These are phyloP conservation scores for Drosophila trapezifrons DNA, from an alignment of 1,140 invertebrate species.

Conservation along the genomic window DNA sequence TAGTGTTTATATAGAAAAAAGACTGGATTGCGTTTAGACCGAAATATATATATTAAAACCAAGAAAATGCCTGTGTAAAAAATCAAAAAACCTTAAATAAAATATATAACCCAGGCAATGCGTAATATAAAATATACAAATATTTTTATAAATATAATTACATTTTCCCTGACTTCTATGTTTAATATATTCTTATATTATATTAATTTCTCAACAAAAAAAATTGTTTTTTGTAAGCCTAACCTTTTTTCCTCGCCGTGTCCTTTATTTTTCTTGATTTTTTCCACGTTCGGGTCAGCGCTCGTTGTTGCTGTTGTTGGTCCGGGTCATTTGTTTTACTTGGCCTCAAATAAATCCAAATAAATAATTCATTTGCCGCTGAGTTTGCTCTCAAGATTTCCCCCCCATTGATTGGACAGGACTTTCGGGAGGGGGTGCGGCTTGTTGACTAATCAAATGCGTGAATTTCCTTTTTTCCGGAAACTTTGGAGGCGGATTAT, in stretches of 20 bases:
- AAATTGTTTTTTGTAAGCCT: no score
- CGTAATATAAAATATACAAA: no score
- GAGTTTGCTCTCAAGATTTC: constrained; percentile 63
- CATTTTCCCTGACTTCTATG: no score
- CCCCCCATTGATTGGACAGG: constrained; percentile 38
- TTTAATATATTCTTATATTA: no score
- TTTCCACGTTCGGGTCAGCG: constrained; percentile 20
- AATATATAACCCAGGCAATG: no score
- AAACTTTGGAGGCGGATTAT: constrained; percentile 22
- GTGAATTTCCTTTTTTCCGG: constrained; percentile 13
- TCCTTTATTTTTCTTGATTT: constrained; percentile 24
- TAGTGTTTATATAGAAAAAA: no score
- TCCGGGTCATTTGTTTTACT: constrained; percentile 79
- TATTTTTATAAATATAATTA: no score
- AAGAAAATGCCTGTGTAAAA: no score
- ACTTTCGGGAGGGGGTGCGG: neutral
- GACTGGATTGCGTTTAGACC: no score
- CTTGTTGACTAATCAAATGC: constrained; percentile 58
- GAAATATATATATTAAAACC: no score
- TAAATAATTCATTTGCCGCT: constrained; percentile 75
- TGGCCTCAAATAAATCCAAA: constrained; percentile 82
- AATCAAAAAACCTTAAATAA: no score
- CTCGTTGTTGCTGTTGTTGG: constrained; percentile 55
- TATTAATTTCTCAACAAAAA: no score
- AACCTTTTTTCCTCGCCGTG: neutral